Conservation (phyloP, 2,888 invertebrate genomes). For the Rhamphomyia laevipes region DNA sequence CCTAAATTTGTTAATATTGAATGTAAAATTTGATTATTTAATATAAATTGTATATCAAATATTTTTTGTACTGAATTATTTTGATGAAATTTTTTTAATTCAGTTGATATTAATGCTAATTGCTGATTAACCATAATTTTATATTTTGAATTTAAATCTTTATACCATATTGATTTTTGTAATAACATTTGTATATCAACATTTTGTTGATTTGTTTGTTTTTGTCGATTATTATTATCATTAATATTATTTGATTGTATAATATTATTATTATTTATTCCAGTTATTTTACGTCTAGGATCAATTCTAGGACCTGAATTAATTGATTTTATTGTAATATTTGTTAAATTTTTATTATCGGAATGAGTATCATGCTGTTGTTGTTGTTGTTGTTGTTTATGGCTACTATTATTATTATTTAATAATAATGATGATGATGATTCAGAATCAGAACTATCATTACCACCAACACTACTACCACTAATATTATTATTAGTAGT, state of each 20-base stretch:
- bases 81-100: constrained; percentile 49
- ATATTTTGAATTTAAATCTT: constrained; percentile 56
- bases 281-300: constrained; percentile 28
- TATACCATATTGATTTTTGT: constrained; percentile 58
- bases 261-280: not conserved
- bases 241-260: constrained; percentile 3
- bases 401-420: not conserved
- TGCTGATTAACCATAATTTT: constrained; percentile 61
- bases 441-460: constrained; percentile 7
- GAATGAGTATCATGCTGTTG: not conserved
- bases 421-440: not conserved
- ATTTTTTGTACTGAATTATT: constrained; percentile 43
- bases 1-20: constrained; percentile 52
- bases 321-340: not conserved
- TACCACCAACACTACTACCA: constrained; percentile 16
- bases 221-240: not conserved
- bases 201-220: constrained; percentile 28
- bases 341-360: not conserved
- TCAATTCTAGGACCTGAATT: constrained; percentile 24
- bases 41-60: constrained; percentile 43
- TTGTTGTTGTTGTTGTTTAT: not conserved
- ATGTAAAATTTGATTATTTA: constrained; percentile 42
- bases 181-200: constrained; percentile 50
- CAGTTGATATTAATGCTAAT: constrained; percentile 48
- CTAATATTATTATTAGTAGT: not conserved